Evolutionary conservation across 2,888 invertebrate genomes (phyloP).

Genomic region (Leucophenga montana): DNA sequence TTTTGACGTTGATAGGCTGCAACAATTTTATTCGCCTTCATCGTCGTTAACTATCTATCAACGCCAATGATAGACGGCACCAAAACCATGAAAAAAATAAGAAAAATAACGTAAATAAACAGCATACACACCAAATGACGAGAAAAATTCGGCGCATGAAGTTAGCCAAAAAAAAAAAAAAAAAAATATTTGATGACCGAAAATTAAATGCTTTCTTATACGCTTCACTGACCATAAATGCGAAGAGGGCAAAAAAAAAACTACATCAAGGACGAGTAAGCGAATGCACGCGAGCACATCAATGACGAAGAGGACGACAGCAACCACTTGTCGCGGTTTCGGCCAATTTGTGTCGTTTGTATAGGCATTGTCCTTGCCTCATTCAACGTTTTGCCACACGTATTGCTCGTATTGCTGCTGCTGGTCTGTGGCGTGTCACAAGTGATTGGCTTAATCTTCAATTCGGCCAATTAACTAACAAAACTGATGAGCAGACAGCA

Average conservation of each 20-base stretch:
- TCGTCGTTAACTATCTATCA: conserved; percentile 49
- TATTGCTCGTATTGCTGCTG: conserved; percentile 28
- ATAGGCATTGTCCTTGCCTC: not conserved
- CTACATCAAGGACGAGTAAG: not conserved
- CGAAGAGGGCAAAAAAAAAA: conserved; percentile 24
- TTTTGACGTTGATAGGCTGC: conserved; percentile 66
- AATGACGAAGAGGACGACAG: conserved; percentile 41
- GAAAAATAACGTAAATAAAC: conserved; percentile 1
- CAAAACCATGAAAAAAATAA: not conserved
- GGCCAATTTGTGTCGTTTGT: conserved; percentile 60
- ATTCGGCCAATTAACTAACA: conserved; percentile 58
- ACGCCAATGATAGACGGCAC: not conserved
- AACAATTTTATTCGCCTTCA: conserved; percentile 60
- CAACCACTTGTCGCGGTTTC: conserved; percentile 65
- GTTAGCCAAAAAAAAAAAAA: conserved; percentile 33
- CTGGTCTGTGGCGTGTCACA: conserved; percentile 52
- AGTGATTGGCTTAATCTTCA: conserved; percentile 59
- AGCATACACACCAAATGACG: conserved; percentile 33
- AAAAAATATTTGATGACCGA: conserved; percentile 56
- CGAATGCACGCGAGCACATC: not conserved
- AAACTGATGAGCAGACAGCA: conserved; percentile 38
- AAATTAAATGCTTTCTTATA: conserved; percentile 66
- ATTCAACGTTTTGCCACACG: not conserved
- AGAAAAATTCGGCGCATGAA: conserved; percentile 50
- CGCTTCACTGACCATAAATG: conserved; percentile 58